A percentile compares a stretch with the other conserved stretches of the same genome.
phyloP scores from a whole-genome alignment of 2,113 vertebrate genomes.

The Sigmodon hispidus region DNA sequence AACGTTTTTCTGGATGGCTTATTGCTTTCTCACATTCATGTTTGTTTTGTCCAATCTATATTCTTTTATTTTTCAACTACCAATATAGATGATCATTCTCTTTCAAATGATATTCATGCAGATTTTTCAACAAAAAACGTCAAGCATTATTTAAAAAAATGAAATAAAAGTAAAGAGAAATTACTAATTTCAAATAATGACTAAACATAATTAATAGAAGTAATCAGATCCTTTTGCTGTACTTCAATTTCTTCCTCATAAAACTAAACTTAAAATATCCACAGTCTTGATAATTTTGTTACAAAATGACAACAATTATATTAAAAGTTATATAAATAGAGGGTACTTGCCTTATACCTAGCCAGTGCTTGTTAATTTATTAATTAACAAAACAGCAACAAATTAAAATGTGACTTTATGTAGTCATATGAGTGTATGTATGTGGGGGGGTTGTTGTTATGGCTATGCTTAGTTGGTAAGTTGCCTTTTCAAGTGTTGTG shows the following conservation, averaged over 20 bases:
- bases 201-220: background rate
- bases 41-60: background rate
- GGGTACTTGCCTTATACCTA: too few species aligned
- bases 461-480: background rate
- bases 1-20: background rate
- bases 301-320: background rate
- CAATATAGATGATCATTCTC: background rate
- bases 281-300: background rate
- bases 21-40: background rate
- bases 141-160: background rate
- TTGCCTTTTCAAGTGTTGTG: background rate
- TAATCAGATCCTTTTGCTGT: background rate
- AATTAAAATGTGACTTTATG: background rate
- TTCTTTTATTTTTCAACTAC: background rate
- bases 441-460: background rate
- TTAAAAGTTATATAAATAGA: background rate
- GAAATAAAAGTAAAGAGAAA: background rate
- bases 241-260: background rate
- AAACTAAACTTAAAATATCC: background rate
- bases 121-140: slow-evolving; percentile 9
- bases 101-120: accelerated
- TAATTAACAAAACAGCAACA: background rate
- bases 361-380: background rate
- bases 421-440: background rate
- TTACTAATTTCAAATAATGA: slow-evolving; percentile 5